Conservation (phyloP, 2,113 vertebrate genomes). For the Amia ocellicauda region DNA sequence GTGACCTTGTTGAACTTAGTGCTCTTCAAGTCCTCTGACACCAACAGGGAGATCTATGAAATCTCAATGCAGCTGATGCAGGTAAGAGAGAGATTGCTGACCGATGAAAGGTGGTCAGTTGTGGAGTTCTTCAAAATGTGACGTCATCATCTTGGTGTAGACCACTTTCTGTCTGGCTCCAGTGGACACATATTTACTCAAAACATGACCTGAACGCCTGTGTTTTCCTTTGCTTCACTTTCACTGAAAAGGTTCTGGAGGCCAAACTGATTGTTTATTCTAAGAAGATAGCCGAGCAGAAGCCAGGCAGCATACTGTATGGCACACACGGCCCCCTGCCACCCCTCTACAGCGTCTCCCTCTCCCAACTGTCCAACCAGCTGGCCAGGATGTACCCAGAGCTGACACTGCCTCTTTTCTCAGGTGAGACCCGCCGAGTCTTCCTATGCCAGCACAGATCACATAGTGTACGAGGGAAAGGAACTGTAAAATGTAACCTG, state of each 20-base stretch:
- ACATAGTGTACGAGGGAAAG: no score
- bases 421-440: slow-evolving; percentile 66
- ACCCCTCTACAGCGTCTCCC: slow-evolving; percentile 90
- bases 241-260: slow-evolving; percentile 79
- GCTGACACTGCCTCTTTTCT: slow-evolving; percentile 95
- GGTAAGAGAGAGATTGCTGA: slow-evolving; percentile 68
- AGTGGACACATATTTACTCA: no score
- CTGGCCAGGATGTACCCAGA: slow-evolving; percentile 97
- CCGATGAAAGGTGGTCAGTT: no score
- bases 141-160: no score
- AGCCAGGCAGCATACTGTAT: slow-evolving; percentile 87
- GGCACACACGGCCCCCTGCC: slow-evolving; percentile 90
- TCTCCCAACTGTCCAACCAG: slow-evolving; percentile 85
- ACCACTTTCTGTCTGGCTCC: no score
- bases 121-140: no score
- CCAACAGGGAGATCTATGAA: slow-evolving; percentile 95
- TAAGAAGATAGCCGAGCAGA: slow-evolving; percentile 88
- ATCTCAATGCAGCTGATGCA: slow-evolving; percentile 99
- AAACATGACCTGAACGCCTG: no score
- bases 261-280: slow-evolving; percentile 92
- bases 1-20: slow-evolving; percentile 94
- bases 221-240: no score
- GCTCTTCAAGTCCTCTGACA: slow-evolving; percentile 95
- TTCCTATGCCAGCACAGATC: no score
- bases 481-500: no score